A percentile compares a stretch with the other conserved stretches of the same genome.
These are phyloP conservation scores for Drosophila prolongata DNA, from an alignment of 2,888 invertebrate species.

Conservation along the genomic window DNA sequence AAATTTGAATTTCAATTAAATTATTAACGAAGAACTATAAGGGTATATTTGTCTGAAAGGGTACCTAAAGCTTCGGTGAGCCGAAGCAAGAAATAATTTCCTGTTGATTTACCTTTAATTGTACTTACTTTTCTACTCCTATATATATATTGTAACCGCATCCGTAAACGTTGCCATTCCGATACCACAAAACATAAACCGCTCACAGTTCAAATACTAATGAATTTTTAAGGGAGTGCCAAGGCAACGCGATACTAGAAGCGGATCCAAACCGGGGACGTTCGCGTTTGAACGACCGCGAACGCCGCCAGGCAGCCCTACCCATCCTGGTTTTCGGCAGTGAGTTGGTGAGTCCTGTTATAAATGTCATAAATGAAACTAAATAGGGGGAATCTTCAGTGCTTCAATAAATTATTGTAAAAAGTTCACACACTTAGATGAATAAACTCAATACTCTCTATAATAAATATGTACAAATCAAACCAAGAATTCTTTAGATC, in stretches of 20 bases:
- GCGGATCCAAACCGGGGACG: constrained; percentile 85
- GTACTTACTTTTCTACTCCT: constrained; percentile 53
- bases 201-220: constrained; percentile 90
- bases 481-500: no score
- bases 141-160: constrained; percentile 40
- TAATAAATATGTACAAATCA: no score
- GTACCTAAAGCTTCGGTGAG: constrained; percentile 3
- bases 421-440: no score
- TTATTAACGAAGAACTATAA: no score
- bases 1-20: no score
- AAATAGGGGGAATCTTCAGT: no score
- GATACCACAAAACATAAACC: constrained; percentile 44
- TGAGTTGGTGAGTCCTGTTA: constrained; percentile 87
- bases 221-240: constrained; percentile 91
- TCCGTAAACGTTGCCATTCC: constrained; percentile 70
- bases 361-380: no score
- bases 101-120: constrained; percentile 49
- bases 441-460: no score
- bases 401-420: no score
- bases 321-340: constrained; percentile 96
- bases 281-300: constrained; percentile 89
- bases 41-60: no score
- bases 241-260: constrained; percentile 85
- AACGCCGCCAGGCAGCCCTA: constrained; percentile 93
- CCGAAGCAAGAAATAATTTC: constrained; percentile 22